Percentiles rank a stretch among this genome's conserved stretches.
phyloP scores from a whole-genome alignment of 1,140 invertebrate genomes.

The Planococcus citri region DNA sequence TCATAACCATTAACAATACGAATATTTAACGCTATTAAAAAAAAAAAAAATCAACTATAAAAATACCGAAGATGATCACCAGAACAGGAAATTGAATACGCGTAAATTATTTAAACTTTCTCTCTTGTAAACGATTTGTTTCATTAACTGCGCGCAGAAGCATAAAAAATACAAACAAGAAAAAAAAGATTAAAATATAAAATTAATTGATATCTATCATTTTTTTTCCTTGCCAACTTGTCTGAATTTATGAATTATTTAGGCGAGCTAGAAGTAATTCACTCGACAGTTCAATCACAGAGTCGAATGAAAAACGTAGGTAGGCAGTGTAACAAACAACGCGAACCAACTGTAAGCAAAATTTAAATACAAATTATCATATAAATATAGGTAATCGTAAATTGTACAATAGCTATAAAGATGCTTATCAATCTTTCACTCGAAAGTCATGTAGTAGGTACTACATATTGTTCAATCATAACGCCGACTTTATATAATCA shows the following conservation, averaged over 20 bases:
- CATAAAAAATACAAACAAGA: neutral
- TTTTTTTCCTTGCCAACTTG: neutral
- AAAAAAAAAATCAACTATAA: neutral
- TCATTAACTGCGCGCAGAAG: neutral
- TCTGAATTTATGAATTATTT: no score
- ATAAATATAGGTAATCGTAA: neutral
- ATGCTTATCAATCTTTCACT: neutral
- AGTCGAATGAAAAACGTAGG: no score
- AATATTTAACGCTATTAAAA: neutral
- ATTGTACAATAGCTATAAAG: neutral
- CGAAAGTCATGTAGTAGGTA: neutral
- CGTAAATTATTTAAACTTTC: neutral
- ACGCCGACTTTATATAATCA: slow-evolving; percentile 7
- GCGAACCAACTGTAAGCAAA: no score
- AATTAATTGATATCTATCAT: neutral
- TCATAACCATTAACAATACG: neutral
- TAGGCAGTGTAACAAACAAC: no score
- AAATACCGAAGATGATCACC: slow-evolving; percentile 2
- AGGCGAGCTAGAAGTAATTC: no score
- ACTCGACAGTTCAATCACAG: no score
- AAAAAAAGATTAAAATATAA: neutral
- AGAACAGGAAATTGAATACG: slow-evolving; percentile 5
- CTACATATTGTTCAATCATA: neutral
- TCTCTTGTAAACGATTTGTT: slow-evolving; percentile 1
- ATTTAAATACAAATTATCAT: neutral